Conservation (phyloP, 2,797 vertebrate species). For the Cichlasoma orientale region DNA sequence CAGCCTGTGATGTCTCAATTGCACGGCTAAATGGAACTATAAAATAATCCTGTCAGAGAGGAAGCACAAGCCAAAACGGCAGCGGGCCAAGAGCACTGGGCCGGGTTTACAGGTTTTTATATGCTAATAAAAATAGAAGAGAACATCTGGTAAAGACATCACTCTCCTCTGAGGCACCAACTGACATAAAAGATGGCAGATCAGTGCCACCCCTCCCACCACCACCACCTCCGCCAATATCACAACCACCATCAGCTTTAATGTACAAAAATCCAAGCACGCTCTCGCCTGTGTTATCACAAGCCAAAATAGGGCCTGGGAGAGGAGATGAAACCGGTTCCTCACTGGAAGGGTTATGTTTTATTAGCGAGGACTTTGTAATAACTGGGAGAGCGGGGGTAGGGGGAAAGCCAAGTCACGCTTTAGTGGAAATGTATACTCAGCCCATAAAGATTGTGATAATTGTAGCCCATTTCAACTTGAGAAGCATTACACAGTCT, state of each 20-base stretch:
- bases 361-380: constrained; percentile 71
- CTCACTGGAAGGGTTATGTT: constrained; percentile 71
- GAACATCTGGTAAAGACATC: constrained; percentile 77
- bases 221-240: constrained; percentile 31
- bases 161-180: constrained; percentile 67
- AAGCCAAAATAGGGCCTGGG: constrained; percentile 63
- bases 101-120: constrained; percentile 57
- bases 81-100: constrained; percentile 45
- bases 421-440: constrained; percentile 72
- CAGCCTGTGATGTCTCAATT: constrained; percentile 51
- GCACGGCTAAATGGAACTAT: constrained; percentile 55
- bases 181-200: constrained; percentile 69
- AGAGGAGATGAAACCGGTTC: constrained; percentile 66
- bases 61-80: constrained; percentile 49
- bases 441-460: constrained; percentile 70
- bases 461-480: constrained; percentile 62
- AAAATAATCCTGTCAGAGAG: constrained; percentile 64
- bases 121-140: constrained; percentile 72
- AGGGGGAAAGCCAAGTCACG: constrained; percentile 61
- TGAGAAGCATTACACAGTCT: constrained; percentile 65
- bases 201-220: constrained; percentile 1
- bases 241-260: constrained; percentile 49
- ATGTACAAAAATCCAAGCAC: constrained; percentile 62
- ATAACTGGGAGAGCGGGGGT: constrained; percentile 45
- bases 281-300: constrained; percentile 66